phyloP scores from a whole-genome alignment of 2,113 vertebrate species.

The Sarotherodon lohbergeri region DNA sequence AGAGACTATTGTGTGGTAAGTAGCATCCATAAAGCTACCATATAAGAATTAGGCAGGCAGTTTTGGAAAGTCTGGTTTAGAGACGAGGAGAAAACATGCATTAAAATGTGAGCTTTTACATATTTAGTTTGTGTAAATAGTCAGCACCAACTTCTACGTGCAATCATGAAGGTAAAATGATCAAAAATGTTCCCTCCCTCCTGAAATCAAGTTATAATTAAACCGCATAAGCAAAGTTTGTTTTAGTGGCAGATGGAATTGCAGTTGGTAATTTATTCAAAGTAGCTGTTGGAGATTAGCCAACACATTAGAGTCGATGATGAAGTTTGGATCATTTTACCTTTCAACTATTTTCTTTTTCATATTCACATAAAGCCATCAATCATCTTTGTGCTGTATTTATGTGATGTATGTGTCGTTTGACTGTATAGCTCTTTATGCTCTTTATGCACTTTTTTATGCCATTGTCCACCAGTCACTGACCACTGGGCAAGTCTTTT shows the following conservation, averaged over 20 bases:
- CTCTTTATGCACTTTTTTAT: not conserved
- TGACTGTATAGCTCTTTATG: not conserved
- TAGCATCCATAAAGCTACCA: not conserved
- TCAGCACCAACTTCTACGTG: not conserved
- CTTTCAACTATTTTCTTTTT: not conserved
- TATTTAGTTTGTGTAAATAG: not conserved
- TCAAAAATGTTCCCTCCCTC: not conserved
- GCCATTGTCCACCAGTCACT: not conserved
- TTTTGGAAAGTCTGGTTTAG: not conserved
- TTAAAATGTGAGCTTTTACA: not conserved
- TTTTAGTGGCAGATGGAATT: not conserved
- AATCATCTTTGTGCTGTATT: not conserved
- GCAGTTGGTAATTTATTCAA: not conserved
- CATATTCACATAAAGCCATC: not conserved
- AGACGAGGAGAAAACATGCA: not conserved
- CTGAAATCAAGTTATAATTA: not conserved
- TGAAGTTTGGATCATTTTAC: not conserved
- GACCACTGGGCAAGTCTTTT: not conserved
- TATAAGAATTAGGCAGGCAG: not conserved
- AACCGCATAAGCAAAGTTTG: not conserved
- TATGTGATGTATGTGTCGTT: not conserved
- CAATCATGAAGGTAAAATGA: not conserved
- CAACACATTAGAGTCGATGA: not conserved
- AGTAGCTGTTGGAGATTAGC: not conserved
- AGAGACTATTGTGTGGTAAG: not conserved